Evolutionary conservation across 2,888 invertebrate genomes (phyloP).

Genomic region (Malthinus flaveolus): DNA sequence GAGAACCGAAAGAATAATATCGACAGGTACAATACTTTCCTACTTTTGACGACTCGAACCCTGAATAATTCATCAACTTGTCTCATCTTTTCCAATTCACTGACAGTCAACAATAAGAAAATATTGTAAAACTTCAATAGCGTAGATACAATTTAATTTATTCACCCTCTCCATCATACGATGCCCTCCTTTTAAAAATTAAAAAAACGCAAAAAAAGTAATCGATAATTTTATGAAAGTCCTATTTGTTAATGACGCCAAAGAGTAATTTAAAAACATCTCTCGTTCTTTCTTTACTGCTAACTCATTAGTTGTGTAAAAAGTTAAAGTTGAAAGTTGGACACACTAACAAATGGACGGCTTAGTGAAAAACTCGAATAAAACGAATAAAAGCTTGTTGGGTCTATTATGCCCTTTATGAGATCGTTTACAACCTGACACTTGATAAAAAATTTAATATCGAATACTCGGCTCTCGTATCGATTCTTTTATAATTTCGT

Average conservation of each 20-base stretch:
- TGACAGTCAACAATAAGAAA: too few species aligned
- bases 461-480: too few species aligned
- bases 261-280: constrained; percentile 3
- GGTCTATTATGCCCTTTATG: constrained; percentile 6
- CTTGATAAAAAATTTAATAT: background rate
- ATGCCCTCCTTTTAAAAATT: too few species aligned
- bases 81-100: too few species aligned
- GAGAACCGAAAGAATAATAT: too few species aligned
- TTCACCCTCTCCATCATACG: too few species aligned
- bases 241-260: background rate
- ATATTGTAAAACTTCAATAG: constrained; percentile 4
- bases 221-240: too few species aligned
- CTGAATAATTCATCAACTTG: too few species aligned
- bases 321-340: constrained; percentile 1
- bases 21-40: too few species aligned
- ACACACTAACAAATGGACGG: constrained; percentile 11
- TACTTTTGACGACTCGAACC: too few species aligned
- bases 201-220: too few species aligned
- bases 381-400: constrained; percentile 6
- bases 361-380: constrained; percentile 11
- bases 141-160: too few species aligned
- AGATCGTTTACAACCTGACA: constrained; percentile 1
- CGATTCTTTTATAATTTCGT: background rate
- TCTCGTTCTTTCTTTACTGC: constrained; percentile 2
- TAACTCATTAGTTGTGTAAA: constrained; percentile 5